phyloP scores from a whole-genome alignment of 1,140 invertebrate species.

The Nylanderia fulva region DNA sequence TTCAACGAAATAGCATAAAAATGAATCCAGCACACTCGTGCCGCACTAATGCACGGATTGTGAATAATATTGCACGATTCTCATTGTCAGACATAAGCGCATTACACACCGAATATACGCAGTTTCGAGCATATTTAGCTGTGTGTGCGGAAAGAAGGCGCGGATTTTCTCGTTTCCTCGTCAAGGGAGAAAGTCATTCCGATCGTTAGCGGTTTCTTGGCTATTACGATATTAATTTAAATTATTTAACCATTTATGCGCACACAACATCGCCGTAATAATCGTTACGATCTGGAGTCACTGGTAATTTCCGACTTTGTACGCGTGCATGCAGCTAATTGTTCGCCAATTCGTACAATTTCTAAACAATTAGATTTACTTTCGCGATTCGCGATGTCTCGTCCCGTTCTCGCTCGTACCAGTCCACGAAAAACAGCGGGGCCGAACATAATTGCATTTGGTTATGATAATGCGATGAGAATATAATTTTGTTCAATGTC shows the following conservation, averaged over 20 bases:
- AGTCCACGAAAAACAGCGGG: constrained; percentile 60
- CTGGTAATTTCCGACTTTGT: constrained; percentile 54
- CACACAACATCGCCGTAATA: constrained; percentile 45
- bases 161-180: constrained; percentile 37
- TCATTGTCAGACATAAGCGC: not conserved
- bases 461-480: constrained; percentile 52
- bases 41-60: not conserved
- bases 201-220: constrained; percentile 71
- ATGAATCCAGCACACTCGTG: not conserved
- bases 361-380: constrained; percentile 75
- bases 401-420: constrained; percentile 66
- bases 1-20: not conserved
- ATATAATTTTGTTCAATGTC: constrained; percentile 45
- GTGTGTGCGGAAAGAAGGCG: not conserved
- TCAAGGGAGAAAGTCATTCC: constrained; percentile 46
- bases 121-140: not conserved
- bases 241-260: constrained; percentile 76
- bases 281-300: constrained; percentile 41
- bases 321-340: constrained; percentile 76
- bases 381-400: constrained; percentile 43
- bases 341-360: constrained; percentile 72
- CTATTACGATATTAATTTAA: constrained; percentile 77
- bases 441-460: constrained; percentile 50
- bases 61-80: constrained; percentile 29
- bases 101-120: not conserved